phyloP scores from a whole-genome alignment of 2,888 invertebrate genomes.

The Troglohyphantes excavatus region DNA sequence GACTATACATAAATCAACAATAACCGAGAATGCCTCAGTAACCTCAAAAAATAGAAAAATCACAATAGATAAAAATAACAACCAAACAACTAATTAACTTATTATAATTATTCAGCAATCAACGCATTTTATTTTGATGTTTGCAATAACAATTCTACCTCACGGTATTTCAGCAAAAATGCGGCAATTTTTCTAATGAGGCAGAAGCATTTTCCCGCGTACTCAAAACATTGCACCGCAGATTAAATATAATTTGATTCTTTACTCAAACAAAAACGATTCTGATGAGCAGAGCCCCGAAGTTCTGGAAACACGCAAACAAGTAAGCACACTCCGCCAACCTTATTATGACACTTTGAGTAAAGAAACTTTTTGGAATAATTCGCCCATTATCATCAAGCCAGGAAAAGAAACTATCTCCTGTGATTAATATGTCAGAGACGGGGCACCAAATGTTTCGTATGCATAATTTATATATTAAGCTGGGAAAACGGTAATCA shows the following conservation, averaged over 20 bases:
- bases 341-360: constrained; percentile 9
- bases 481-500: constrained; percentile 3
- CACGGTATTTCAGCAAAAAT: too few species aligned
- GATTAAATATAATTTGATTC: background rate
- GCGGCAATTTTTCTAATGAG: too few species aligned
- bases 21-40: too few species aligned
- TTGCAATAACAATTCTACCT: too few species aligned
- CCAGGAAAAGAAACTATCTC: background rate
- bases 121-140: too few species aligned
- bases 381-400: background rate
- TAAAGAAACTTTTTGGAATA: constrained; percentile 1
- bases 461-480: constrained; percentile 27
- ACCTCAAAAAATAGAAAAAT: too few species aligned
- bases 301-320: background rate
- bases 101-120: too few species aligned
- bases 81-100: too few species aligned
- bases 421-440: constrained; percentile 19
- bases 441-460: background rate
- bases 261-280: background rate
- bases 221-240: too few species aligned
- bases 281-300: too few species aligned
- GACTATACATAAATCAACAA: too few species aligned
- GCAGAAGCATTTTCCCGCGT: background rate
- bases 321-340: background rate
- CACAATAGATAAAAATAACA: too few species aligned